These are phyloP conservation scores for Chelmon rostratus DNA, from an alignment of 2,797 vertebrate species.

Conservation along the genomic window DNA sequence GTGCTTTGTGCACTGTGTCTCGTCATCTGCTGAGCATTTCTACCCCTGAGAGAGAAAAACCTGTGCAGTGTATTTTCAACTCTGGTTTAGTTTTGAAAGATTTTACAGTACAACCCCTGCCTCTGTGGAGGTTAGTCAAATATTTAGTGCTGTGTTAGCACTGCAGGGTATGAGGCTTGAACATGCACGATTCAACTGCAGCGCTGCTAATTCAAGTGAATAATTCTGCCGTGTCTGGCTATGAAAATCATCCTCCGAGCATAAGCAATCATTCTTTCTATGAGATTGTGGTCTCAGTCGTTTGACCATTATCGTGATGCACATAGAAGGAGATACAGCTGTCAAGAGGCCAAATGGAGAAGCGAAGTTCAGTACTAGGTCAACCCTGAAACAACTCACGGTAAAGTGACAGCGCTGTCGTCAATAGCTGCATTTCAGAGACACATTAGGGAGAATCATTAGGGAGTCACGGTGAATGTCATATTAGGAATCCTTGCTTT, in stretches of 20 bases:
- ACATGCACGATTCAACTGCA: slow-evolving; percentile 28
- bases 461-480: slow-evolving; percentile 60
- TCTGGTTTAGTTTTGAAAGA: background rate
- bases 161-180: background rate
- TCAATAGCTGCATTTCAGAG: slow-evolving; percentile 60
- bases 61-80: background rate
- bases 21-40: background rate
- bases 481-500: slow-evolving; percentile 48
- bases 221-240: slow-evolving; percentile 38
- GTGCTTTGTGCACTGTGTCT: background rate
- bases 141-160: slow-evolving; percentile 41
- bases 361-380: slow-evolving; percentile 71
- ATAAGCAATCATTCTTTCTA: slow-evolving; percentile 45
- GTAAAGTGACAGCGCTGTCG: slow-evolving; percentile 64
- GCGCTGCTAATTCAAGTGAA: slow-evolving; percentile 52
- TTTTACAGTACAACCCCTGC: slow-evolving; percentile 1
- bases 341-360: slow-evolving; percentile 69
- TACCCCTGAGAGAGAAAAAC: slow-evolving; percentile 6
- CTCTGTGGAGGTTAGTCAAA: slow-evolving; percentile 30
- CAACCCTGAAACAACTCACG: slow-evolving; percentile 75
- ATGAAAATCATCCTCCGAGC: slow-evolving; percentile 51
- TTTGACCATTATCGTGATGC: slow-evolving; percentile 64
- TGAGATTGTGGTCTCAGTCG: slow-evolving; percentile 42
- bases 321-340: slow-evolving; percentile 59
- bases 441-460: slow-evolving; percentile 67